Evolutionary conservation across 2,888 invertebrate genomes (phyloP).

Genomic region (Metacarcinus magister): DNA sequence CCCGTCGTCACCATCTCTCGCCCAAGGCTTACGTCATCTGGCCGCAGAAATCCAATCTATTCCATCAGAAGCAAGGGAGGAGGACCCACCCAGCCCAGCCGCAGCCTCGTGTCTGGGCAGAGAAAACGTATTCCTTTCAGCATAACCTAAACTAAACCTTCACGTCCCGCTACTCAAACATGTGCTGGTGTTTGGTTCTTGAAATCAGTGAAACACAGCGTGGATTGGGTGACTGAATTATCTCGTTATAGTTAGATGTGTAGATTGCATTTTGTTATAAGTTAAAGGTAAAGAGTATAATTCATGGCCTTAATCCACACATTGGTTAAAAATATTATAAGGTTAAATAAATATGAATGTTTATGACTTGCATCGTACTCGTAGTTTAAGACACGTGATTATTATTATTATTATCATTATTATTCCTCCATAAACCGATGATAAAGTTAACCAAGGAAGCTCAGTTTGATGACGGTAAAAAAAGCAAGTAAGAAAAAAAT

Average conservation of each 20-base stretch:
- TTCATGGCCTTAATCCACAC: not conserved
- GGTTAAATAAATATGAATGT: too few species aligned
- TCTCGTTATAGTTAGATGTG: not conserved
- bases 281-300: not conserved
- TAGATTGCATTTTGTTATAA: not conserved
- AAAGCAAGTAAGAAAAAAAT: not conserved
- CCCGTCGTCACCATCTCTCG: conserved; percentile 38
- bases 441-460: not conserved
- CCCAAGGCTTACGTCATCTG: conserved; percentile 44
- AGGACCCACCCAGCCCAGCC: not conserved
- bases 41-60: conserved; percentile 41
- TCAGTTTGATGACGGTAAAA: not conserved
- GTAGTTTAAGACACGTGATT: too few species aligned
- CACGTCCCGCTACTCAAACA: not conserved
- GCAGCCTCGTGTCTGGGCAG: not conserved
- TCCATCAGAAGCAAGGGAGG: conserved; percentile 22
- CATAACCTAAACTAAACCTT: not conserved
- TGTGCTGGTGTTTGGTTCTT: not conserved
- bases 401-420: too few species aligned
- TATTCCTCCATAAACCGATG: not conserved
- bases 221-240: not conserved
- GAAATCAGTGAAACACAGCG: not conserved
- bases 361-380: too few species aligned
- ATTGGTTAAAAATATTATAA: too few species aligned
- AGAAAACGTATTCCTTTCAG: not conserved